These are phyloP conservation scores for Naja naja DNA, from an alignment of 2,113 vertebrate genomes.

Conservation along the genomic window DNA sequence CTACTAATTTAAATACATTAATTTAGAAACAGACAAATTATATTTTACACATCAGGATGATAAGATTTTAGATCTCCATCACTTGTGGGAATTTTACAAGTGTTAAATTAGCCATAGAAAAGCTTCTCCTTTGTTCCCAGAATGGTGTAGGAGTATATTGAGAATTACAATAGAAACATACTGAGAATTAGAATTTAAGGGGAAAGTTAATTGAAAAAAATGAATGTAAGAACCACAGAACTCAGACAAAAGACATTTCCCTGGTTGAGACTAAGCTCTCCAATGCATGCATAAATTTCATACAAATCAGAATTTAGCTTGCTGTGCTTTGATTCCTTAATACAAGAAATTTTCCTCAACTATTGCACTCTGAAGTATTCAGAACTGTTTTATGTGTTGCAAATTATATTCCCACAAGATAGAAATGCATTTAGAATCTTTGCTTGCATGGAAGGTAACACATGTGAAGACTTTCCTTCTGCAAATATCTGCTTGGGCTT, in stretches of 20 bases:
- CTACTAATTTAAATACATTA: conserved; percentile 9
- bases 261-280: conserved; percentile 45
- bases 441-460: background rate
- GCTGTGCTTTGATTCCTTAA: conserved; percentile 32
- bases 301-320: conserved; percentile 38
- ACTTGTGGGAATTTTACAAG: conserved; percentile 56
- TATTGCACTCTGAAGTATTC: background rate
- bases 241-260: conserved; percentile 60
- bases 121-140: conserved; percentile 53
- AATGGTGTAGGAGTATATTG: conserved; percentile 53
- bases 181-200: conserved; percentile 57
- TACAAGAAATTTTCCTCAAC: conserved; percentile 7
- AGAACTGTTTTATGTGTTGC: background rate
- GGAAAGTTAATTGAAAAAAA: conserved; percentile 58
- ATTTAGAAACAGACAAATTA: conserved; percentile 40
- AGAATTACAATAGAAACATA: conserved; percentile 54
- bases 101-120: conserved; percentile 54
- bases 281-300: conserved; percentile 46
- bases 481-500: background rate
- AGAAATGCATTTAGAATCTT: background rate
- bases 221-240: conserved; percentile 50
- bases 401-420: background rate
- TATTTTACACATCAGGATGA: background rate
- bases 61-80: conserved; percentile 37
- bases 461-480: background rate